Base-by-base conservation (phyloP, 2,113 vertebrate species). In the Mirza zaza region DNA sequence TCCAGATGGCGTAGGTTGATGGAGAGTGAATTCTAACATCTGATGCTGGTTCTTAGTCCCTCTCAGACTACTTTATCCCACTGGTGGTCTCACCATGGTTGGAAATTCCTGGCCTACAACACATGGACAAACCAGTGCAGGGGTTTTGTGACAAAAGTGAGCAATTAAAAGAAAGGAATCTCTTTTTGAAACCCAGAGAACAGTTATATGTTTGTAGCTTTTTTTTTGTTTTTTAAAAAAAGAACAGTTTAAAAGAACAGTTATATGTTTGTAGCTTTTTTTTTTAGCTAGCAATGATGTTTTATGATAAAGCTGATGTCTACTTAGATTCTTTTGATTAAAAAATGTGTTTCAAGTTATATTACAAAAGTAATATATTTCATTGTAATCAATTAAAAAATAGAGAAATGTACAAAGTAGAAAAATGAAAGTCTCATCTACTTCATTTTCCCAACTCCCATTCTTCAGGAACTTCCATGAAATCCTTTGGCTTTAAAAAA, bases 301-400 rank as follows among this genome's bases (percentile, higher is more conserved):
- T 92, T 96, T 90, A 8, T 80, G 75, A 90, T 93, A 86, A 92
- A 63, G 61, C 27, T 63, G 12, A 63, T 63, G 29, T 63, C 61
- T 29, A 57, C 21, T 57, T 57, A 29, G 42, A 18, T 84, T 75
- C n/a, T 9, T 92, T 87, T 84, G 61, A 94, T 84, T 94, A 71
- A 88, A 94, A 55, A 96, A 96, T n/a, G 21, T 83, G 96, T 97
- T 92, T 36, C 15, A 83, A 92, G 27, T 39, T 95, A 67, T 79
- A 36, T 36, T 94, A 48, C 25, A 75, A 81, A 92, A 89, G 65
- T 83, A 90, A 86, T 87, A 14, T 11, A 70, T 86, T 95, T 87
- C 39, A 87, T 61, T 87, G 59, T 45, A 93, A 67, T 8, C 12
- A 81, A 65, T 77, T 68, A 8, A 42, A 59, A 91, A 81, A 52